Base-by-base conservation (phyloP, 1,140 invertebrate species). In the Saccostrea echinata region DNA sequence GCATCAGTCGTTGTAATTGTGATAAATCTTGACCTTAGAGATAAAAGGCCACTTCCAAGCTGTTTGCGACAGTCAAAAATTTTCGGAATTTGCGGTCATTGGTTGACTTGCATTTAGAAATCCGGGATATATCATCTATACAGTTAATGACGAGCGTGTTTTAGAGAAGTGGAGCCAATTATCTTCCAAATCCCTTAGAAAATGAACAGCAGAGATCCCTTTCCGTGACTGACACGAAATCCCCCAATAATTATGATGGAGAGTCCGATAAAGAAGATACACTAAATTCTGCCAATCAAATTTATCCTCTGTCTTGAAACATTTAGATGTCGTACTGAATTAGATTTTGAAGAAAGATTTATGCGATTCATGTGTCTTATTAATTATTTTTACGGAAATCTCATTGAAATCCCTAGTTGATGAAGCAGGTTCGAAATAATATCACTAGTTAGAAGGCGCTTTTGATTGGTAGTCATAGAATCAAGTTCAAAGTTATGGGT, bases 191-290 rank as follows among this genome's bases (percentile, higher is more conserved):
- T 76, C 68, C 68, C 68, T 33, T 30, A 76, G 68, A 76, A 76
- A 76, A 76, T 76, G 68, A 76, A 33, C 68, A 27, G 30, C 68
- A 30, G 27, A 76, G 68, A 76, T 76, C 30, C 21, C 21, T 24
- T 76, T 76, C 68, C 68, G 27, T 76, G 68, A 76, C 68, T 76
- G 68, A 76, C 68, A 76, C 68, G 68, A 33, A 76, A 76, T 76
- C 68, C 68, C 24, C 68, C 30, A 76, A 18, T 76, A 76, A 76
- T 76, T 76, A 76, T 76, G 68, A 76, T 76, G 30, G 68, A 76
- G 68, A 33, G 68, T 27, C 68, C 68, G 68, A 76, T 76, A 76
- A 35, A 30, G 68, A 24, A 33, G 68, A 76, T 16, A 27, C 30
- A 76, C 68, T 76, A 76, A 30, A 76, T 16, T 76, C 68, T 76